Base-by-base conservation (phyloP, 2,888 invertebrate genomes). In the Linyphia triangularis region DNA sequence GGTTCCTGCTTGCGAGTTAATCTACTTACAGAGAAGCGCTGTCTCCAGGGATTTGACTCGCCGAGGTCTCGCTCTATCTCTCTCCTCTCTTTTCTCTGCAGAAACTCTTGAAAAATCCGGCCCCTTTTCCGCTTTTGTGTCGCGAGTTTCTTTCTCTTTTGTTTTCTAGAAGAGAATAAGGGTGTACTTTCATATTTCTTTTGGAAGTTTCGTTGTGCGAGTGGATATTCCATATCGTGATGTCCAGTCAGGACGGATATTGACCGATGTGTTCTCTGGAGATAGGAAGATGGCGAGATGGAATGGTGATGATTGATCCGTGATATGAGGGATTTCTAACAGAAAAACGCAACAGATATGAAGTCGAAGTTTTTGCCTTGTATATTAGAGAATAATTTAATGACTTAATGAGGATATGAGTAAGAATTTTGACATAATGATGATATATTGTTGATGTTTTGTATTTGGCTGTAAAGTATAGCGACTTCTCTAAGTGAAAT, bases 1-100 rank as follows among this genome's bases (percentile, higher is more conserved):
- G 70, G 85, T 78, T 84, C 84, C 84, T 75, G 84, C 78, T 78
- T 78, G 70, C 19, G 85, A 85, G 78, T 79, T 85, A 85, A 85
- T 85, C 85, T 85, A 85, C 85, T 85, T 85, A 85, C 84, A 51
- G 67, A 63, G 63, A 43, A 72, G 73, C 83, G n/a, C 83, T 33
- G 19, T 57, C 84, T 75, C 84, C 61, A 19, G 61, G 69, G 82
- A 82, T 40, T 61, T 69, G 22, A 61, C 69, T 77, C 51, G 3
- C 6, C 33, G 2, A 9, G 2, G 13, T 43, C 43, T 43, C 13
- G 7, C 9, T 43, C 3, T 16, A n/a, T 43, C 70, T 51, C 70
- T 43, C 70, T 51, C 70, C 22, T 26, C 22, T n/a, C 16, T 16
- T 77, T 63, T 77, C 51, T 59, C 70, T 69, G 37, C 61, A 51